Base-by-base conservation (phyloP, 2,888 invertebrate genomes). In the Steinernema carpocapsae region DNA sequence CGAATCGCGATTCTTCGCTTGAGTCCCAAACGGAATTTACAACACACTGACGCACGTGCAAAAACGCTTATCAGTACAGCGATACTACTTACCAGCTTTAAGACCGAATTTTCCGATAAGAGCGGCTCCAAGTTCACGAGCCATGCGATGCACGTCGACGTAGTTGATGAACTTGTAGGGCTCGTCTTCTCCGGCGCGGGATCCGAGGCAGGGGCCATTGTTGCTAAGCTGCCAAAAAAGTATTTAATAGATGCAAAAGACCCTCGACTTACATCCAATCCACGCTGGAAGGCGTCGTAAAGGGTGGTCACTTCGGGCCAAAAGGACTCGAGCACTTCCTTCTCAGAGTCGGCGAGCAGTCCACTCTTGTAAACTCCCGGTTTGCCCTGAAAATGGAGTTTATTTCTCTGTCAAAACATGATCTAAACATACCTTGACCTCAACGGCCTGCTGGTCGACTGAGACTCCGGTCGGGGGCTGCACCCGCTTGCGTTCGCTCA, bases 311-410 rank as follows among this genome's bases (percentile, higher is more conserved):
- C 79, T 75, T 86, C 84, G 1, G 84, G 81, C 74, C 82, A 86
- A 76, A 80, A 79, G 19, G 74, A 74, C 4, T 76, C 76, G 10
- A 83, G 32, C 19, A 77, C 77, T 12, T 81, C 76, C 6, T 77
- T 79, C 1, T 76, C 77, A 24, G 79, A 74, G n/a, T 79, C 79
- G 12, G 77, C 76, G 72, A 85, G 77, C 29, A 84, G 73, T 6
- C 81, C 85, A 71, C 83, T 83, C 74, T 85, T 85, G 81, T 79
- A 86, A 6, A 82, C 81, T n/a, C 83, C 81, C 14, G 76, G 76
- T 71, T 82, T 76, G 14, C 79, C 83, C 83, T 85, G 70, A 26
- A 56, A n/a, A 70, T n/a, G n/a, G n/a, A n/a, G n/a, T n/a, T n/a
- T n/a, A n/a, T n/a, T n/a, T n/a, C 17, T 32, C 48, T 32, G 17